Conservation (phyloP, 1,140 invertebrate species). For the Drosophila sturtevanti region DNA sequence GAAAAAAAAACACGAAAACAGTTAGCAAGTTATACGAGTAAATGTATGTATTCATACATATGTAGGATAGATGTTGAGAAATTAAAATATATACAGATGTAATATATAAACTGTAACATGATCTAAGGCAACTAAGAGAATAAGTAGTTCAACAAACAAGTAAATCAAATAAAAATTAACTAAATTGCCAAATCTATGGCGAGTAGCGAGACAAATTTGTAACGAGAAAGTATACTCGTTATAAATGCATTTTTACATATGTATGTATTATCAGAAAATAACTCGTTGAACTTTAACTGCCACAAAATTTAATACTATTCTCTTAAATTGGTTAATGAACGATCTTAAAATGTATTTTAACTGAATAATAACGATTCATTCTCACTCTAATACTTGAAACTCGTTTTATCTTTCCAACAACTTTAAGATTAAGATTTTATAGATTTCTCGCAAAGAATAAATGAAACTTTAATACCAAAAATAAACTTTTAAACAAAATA, state of each 20-base stretch:
- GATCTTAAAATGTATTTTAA: too few species aligned
- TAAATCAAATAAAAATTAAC: background rate
- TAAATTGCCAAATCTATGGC: background rate
- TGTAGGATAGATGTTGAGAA: background rate
- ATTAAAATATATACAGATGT: background rate
- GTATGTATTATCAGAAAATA: too few species aligned
- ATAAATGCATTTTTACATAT: background rate
- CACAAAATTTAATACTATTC: too few species aligned
- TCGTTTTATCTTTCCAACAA: background rate
- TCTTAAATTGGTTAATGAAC: too few species aligned
- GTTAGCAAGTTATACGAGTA: constrained; percentile 3
- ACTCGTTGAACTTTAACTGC: too few species aligned
- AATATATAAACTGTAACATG: too few species aligned
- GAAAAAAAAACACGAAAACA: background rate
- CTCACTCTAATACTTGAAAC: background rate
- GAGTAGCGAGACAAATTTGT: background rate
- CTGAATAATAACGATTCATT: too few species aligned
- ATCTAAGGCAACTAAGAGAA: background rate
- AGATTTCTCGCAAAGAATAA: too few species aligned
- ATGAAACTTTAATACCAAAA: too few species aligned
- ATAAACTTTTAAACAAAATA: too few species aligned
- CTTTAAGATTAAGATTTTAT: background rate
- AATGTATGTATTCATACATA: too few species aligned
- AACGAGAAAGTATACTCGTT: background rate
- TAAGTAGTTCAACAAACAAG: background rate